A percentile compares a stretch with the other conserved stretches of the same genome.
Evolutionary conservation across 2,888 invertebrate genomes (phyloP).

Genomic region (Torymus aiolomorphi): DNA sequence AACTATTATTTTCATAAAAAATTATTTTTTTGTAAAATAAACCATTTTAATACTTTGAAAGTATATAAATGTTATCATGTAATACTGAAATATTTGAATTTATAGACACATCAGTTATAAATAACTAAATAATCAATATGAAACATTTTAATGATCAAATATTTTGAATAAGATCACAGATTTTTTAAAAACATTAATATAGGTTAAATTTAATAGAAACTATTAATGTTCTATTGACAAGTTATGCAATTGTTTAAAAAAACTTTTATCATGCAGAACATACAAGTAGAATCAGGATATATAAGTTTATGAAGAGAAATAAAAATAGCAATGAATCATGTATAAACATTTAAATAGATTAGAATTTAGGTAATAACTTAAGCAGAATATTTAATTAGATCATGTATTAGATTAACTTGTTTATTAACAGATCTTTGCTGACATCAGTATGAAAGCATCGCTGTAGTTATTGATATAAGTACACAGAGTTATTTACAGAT

Average conservation of each 20-base stretch:
- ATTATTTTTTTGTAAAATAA: neutral
- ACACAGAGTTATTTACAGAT: neutral
- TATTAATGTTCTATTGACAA: conserved; percentile 2
- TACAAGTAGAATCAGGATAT: neutral
- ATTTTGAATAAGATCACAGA: neutral
- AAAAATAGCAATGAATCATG: too few relatives aligned
- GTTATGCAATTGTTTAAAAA: conserved; percentile 19
- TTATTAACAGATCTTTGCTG: conserved; percentile 14
- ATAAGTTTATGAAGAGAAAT: neutral
- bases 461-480: neutral
- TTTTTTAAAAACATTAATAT: neutral
- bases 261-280: neutral
- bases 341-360: too few relatives aligned
- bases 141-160: neutral
- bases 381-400: conserved; percentile 29
- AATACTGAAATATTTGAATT: too few relatives aligned
- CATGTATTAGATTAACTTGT: conserved; percentile 16
- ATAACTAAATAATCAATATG: too few relatives aligned
- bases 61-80: too few relatives aligned
- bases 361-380: neutral
- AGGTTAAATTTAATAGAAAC: conserved; percentile 2
- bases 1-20: conserved; percentile 1
- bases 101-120: too few relatives aligned
- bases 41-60: too few relatives aligned
- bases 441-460: neutral